Conservation (phyloP, 2,888 invertebrate genomes). For the Norana najaformis region DNA sequence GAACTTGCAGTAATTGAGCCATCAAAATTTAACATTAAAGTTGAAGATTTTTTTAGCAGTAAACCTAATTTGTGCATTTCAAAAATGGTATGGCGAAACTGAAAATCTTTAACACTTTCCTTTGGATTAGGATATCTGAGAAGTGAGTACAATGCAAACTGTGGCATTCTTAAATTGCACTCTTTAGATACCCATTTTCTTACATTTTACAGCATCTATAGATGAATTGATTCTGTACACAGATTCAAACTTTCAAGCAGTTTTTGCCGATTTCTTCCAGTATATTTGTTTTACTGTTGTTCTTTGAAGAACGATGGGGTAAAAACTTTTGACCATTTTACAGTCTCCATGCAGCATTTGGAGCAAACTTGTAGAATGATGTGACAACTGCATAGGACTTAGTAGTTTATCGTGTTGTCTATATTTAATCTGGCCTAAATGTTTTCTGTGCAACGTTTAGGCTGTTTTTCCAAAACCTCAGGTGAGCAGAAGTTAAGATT, state of each 20-base stretch:
- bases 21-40: not conserved
- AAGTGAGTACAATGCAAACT: not conserved
- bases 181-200: not conserved
- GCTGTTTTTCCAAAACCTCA: not conserved
- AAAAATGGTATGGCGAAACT: not conserved
- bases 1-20: no score
- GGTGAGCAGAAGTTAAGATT: not conserved
- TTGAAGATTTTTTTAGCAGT: not conserved
- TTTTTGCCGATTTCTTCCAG: not conserved
- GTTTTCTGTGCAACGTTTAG: not conserved
- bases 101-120: not conserved
- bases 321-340: not conserved
- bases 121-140: not conserved
- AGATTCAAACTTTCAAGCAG: not conserved
- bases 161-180: not conserved
- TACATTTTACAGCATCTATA: not conserved
- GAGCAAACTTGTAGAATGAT: not conserved
- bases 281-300: not conserved
- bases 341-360: not conserved
- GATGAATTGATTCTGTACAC: not conserved
- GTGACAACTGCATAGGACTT: not conserved
- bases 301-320: not conserved
- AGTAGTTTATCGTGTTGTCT: not conserved
- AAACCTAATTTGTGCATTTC: no score
- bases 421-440: slow-evolving; percentile 2